Conservation (phyloP, 1,140 invertebrate species). For the Zaprionus lachaisei region DNA sequence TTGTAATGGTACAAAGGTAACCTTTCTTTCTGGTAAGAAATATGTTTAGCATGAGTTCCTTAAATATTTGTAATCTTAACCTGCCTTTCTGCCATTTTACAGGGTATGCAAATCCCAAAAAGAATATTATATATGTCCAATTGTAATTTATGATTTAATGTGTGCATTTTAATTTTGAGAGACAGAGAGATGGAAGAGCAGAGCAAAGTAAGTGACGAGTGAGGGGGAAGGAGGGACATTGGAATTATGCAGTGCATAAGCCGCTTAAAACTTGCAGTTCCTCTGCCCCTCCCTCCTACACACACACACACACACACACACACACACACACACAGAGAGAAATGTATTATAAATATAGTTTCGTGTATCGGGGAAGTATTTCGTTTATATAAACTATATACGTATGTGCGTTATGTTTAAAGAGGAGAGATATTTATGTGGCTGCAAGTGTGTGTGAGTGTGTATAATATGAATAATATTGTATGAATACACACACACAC, state of each 20-base stretch:
- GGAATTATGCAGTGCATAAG: constrained; percentile 35
- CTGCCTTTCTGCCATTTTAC: not conserved
- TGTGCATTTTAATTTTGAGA: constrained; percentile 23
- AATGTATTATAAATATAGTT: constrained; percentile 24
- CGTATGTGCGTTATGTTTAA: constrained; percentile 10
- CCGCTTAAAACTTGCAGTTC: constrained; percentile 37
- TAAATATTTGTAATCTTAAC: too few relatives aligned
- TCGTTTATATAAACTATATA: not conserved
- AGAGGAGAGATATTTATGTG: constrained; percentile 17
- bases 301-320: not conserved
- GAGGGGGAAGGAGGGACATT: not conserved
- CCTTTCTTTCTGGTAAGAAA: too few relatives aligned
- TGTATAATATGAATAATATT: constrained; percentile 17
- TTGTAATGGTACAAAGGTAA: too few relatives aligned
- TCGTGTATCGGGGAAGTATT: constrained; percentile 21
- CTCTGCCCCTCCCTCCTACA: not conserved
- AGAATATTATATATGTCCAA: constrained; percentile 6
- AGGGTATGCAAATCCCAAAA: constrained; percentile 21
- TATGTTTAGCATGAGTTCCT: too few relatives aligned
- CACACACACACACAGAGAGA: not conserved
- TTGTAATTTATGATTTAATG: constrained; percentile 37
- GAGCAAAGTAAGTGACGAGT: not conserved
- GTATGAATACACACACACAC: not conserved
- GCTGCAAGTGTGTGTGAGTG: constrained; percentile 12
- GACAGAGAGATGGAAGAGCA: not conserved